Percentiles rank a stretch among this genome's conserved stretches.
These are phyloP conservation scores for Chascanopsetta lugubris DNA, from an alignment of 2,113 vertebrate species.

Conservation along the genomic window DNA sequence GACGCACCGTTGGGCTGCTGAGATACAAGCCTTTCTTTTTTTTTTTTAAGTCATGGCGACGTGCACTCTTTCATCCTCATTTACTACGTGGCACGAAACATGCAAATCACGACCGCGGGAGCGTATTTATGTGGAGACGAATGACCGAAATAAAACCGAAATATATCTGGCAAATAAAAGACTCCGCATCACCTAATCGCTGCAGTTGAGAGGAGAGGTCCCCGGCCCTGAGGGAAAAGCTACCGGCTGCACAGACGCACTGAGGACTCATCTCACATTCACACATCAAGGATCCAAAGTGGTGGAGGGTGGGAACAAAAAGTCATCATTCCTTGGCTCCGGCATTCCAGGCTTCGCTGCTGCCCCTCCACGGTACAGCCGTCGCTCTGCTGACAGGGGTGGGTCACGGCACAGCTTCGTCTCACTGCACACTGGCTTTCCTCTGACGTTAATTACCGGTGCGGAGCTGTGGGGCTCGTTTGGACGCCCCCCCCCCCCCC, in stretches of 20 bases:
- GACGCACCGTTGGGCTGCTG: constrained; percentile 38
- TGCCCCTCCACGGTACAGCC: not conserved
- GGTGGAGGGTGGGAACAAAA: not conserved
- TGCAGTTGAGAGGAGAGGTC: constrained; percentile 55
- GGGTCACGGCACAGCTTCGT: constrained; percentile 14
- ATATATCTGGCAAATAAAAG: constrained; percentile 49
- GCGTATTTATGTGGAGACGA: constrained; percentile 31
- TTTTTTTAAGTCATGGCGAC: constrained; percentile 4
- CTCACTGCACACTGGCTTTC: constrained; percentile 29
- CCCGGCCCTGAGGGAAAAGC: constrained; percentile 48
- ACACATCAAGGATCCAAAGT: constrained; percentile 47
- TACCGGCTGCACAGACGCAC: constrained; percentile 40
- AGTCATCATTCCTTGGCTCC: constrained; percentile 40
- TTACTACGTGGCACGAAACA: constrained; percentile 52
- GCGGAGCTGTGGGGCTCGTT: constrained; percentile 20
- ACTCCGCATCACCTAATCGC: constrained; percentile 61
- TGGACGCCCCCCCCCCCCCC: constrained; percentile 30
- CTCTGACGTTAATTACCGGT: constrained; percentile 47
- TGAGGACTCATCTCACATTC: constrained; percentile 63
- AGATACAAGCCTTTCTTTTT: constrained; percentile 28
- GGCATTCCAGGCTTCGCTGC: constrained; percentile 42
- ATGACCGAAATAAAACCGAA: constrained; percentile 44
- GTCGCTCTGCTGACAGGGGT: constrained; percentile 14
- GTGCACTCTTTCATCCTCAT: constrained; percentile 31
- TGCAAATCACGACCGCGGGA: constrained; percentile 43